Percentiles rank a stretch among this genome's conserved stretches.
phyloP scores from a whole-genome alignment of 2,797 vertebrate genomes.

The Sebastes taczanowskii region DNA sequence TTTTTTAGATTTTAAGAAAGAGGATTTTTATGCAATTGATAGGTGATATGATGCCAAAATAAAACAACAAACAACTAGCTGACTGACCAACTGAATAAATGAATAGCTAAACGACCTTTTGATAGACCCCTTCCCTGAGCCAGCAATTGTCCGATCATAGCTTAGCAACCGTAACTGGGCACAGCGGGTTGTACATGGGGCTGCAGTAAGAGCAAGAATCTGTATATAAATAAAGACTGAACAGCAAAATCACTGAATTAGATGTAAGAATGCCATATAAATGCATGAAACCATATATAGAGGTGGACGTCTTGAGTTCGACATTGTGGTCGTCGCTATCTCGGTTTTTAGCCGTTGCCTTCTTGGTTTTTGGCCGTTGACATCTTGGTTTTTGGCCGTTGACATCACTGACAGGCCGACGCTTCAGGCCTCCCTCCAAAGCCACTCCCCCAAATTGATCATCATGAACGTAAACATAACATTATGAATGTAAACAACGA shows the following conservation, averaged over 20 bases:
- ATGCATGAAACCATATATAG: no score
- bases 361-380: accelerated
- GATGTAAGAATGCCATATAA: no score
- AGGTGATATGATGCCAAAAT: not conserved
- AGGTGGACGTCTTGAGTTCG: no score
- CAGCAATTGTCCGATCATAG: not conserved
- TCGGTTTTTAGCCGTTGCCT: no score
- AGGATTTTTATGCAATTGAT: not conserved
- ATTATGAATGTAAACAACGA: no score
- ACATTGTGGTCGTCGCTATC: no score
- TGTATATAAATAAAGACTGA: not conserved
- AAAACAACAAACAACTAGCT: not conserved
- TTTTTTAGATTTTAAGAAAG: not conserved
- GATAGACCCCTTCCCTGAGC: not conserved
- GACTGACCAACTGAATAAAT: not conserved
- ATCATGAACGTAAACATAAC: no score
- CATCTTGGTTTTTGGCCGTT: no score
- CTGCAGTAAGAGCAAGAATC: not conserved
- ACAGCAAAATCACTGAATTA: no score
- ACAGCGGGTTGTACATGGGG: not conserved
- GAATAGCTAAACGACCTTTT: not conserved
- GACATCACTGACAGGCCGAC: no score
- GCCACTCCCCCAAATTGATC: no score
- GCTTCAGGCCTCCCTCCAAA: no score
- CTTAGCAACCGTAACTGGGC: not conserved